These are phyloP conservation scores for Galaxea fascicularis DNA, from an alignment of 92 coral and sea anemone species.

Conservation along the genomic window DNA sequence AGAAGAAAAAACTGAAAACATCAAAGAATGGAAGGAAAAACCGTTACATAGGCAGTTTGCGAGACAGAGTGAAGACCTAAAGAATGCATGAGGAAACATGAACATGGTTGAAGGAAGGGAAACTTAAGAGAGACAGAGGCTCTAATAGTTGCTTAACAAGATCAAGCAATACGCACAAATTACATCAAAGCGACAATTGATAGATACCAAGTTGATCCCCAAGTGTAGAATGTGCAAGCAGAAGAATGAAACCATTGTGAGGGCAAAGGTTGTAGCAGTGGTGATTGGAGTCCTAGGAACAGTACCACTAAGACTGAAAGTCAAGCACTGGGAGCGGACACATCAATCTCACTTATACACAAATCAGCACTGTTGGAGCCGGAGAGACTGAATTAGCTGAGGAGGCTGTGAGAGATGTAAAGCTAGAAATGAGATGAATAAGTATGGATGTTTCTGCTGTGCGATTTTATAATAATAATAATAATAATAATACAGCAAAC, in stretches of 20 bases:
- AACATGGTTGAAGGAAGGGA: not conserved
- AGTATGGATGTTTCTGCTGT: no score
- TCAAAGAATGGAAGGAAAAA: not conserved
- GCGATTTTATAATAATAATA: no score
- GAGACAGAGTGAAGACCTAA: not conserved
- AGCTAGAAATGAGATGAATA: no score
- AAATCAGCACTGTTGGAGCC: no score
- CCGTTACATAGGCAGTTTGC: not conserved
- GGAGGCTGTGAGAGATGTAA: no score
- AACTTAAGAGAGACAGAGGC: not conserved
- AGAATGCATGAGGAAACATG: not conserved
- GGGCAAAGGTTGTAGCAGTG: not conserved
- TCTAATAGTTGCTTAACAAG: not conserved
- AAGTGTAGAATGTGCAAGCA: conserved; percentile 2
- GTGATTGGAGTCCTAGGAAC: no score
- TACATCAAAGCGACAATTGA: not conserved
- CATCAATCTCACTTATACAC: no score
- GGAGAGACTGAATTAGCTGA: no score
- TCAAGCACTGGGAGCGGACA: no score
- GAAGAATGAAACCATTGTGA: conserved; percentile 53
- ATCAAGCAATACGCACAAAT: not conserved
- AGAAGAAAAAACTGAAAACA: not conserved
- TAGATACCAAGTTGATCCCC: conserved; percentile 24
- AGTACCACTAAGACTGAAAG: no score
- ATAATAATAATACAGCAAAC: no score